These are phyloP conservation scores for Perca fluviatilis DNA, from an alignment of 2,113 vertebrate genomes.

Conservation along the genomic window DNA sequence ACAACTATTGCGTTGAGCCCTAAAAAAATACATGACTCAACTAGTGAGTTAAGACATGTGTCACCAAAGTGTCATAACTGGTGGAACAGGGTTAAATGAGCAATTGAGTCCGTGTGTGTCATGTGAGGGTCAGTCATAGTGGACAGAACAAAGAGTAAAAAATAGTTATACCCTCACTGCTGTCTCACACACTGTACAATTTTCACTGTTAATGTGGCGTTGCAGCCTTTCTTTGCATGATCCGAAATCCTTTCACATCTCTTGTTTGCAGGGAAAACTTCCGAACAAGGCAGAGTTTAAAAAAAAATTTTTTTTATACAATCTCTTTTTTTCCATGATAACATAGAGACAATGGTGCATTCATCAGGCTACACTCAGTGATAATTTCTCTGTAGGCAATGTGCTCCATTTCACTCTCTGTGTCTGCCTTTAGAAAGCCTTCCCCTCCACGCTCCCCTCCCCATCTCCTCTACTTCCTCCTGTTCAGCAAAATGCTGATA, in stretches of 20 bases:
- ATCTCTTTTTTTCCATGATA: conserved; percentile 61
- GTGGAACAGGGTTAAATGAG: conserved; percentile 56
- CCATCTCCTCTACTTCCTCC: conserved; percentile 71
- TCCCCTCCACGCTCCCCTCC: conserved; percentile 14
- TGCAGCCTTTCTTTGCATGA: conserved; percentile 8
- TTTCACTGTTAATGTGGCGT: conserved; percentile 3
- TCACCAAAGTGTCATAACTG: conserved; percentile 54
- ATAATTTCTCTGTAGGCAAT: conserved; percentile 85
- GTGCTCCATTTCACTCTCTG: conserved; percentile 83
- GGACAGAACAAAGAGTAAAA: conserved; percentile 10
- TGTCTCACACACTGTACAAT: conserved; percentile 15
- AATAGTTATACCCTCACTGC: conserved; percentile 3
- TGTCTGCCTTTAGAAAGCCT: conserved; percentile 76
- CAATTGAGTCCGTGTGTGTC: conserved; percentile 43
- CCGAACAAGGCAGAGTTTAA: conserved; percentile 47
- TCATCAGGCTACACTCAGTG: conserved; percentile 78
- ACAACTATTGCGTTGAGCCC: conserved; percentile 25
- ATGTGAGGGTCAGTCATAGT: conserved; percentile 42
- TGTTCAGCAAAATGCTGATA: conserved; percentile 84
- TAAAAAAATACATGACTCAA: conserved; percentile 45
- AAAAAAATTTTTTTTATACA: no score
- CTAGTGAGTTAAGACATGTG: conserved; percentile 42
- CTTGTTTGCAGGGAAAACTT: conserved; percentile 71
- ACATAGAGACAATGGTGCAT: conserved; percentile 81
- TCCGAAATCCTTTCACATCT: conserved; percentile 57